Evolutionary conservation across 2,113 vertebrate species (phyloP), one percentile per base, ranked within the genome.

Genomic region (Mormyrus iriodes): DNA sequence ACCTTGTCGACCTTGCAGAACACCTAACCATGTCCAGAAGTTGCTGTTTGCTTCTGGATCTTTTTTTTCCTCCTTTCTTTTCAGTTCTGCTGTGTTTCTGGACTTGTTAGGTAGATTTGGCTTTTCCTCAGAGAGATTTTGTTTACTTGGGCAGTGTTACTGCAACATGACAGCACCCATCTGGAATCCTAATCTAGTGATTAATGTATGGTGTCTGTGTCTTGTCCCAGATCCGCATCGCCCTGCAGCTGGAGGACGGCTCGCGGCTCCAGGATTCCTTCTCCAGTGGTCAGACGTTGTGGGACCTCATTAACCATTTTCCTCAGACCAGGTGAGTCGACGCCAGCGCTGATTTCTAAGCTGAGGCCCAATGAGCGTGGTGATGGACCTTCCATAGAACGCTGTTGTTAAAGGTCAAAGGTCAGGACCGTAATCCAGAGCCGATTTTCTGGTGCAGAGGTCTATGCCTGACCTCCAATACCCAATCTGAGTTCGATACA

Each of bases 281-380:
- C 93, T 95, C 92, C 1, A 96, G 95, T 17, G 95, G 95, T 4
- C 96, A 97, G 93, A 97, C 94, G 3, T 95, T 99, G 89, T 99
- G 98, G 98, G 98, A 98, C 61, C 93, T 99, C 89, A 95, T 99
- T 89, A 92, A 91, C 84, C 96, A 97, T 90, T 99, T 99, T 91
- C 90, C 95, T 10, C 93, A 96, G 92, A 97, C 95, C 93, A 97
- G 97, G 98, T 99, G 92, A 94, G 96, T 92, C 27, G 13, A 52
- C 19, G 0, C 19, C 31, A 8, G 76, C 9, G 35, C 76, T 17
- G 42, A 19, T 19, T 42, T 13, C 76, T 7, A n/a, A n/a, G 21
- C 35, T 65, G 27, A 31, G 21, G 55, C 46, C 83, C 0, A 87
- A 4, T 35, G n/a, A 39, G 31, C 19, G 19, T 10, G 51, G 42